These are phyloP conservation scores for Pedetes capensis DNA, from an alignment of 2,113 vertebrate genomes.

Conservation along the genomic window DNA sequence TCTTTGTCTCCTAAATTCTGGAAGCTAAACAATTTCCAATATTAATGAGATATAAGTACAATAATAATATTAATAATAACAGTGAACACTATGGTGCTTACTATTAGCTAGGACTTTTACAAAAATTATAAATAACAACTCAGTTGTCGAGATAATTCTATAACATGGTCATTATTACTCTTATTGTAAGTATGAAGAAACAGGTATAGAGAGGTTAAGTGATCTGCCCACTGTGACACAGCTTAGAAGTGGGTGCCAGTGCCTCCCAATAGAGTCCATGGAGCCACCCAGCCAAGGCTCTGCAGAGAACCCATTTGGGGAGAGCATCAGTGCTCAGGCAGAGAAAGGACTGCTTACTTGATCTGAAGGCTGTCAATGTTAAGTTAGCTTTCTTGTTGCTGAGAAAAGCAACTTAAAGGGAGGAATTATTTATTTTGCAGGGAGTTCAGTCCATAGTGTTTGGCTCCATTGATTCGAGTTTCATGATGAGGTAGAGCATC, in stretches of 20 bases:
- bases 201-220: neutral
- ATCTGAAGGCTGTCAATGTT: too few species aligned
- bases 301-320: neutral
- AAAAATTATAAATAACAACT: neutral
- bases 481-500: too few species aligned
- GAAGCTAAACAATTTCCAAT: neutral
- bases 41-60: neutral
- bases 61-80: neutral
- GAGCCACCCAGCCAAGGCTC: neutral
- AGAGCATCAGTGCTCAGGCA: accelerated
- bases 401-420: too few species aligned
- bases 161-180: neutral
- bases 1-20: neutral
- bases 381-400: too few species aligned
- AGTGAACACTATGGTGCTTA: neutral
- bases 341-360: neutral
- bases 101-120: neutral
- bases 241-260: neutral
- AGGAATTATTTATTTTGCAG: too few species aligned
- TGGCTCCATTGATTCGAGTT: too few species aligned
- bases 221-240: neutral
- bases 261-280: accelerated
- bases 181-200: neutral
- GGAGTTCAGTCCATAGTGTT: too few species aligned
- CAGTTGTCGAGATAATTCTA: neutral